These are phyloP conservation scores for Diarsia rubi DNA, from an alignment of 2,888 invertebrate genomes.

Conservation along the genomic window DNA sequence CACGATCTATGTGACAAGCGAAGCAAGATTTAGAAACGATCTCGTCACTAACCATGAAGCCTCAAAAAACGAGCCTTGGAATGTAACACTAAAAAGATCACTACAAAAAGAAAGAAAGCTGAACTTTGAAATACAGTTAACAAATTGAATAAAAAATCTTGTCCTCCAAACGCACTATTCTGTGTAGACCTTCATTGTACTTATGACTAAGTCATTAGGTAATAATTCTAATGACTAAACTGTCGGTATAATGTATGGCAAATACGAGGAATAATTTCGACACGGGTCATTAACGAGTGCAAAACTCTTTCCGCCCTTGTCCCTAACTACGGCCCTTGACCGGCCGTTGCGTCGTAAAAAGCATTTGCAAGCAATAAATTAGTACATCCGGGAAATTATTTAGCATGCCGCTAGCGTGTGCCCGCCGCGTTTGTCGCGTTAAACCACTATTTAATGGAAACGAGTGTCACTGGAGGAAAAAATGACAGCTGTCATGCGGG, in stretches of 20 bases:
- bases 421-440: constrained; percentile 67
- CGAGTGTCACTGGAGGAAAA: constrained; percentile 59
- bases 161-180: constrained; percentile 47
- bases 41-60: constrained; percentile 57
- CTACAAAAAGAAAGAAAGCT: constrained; percentile 59
- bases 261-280: constrained; percentile 29
- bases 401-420: constrained; percentile 70
- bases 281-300: constrained; percentile 48
- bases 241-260: constrained; percentile 14
- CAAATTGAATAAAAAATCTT: constrained; percentile 45
- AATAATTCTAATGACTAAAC: constrained; percentile 31
- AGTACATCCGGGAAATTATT: constrained; percentile 74
- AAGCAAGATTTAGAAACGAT: constrained; percentile 43
- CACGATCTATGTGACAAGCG: constrained; percentile 27
- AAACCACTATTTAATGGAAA: constrained; percentile 58
- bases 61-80: constrained; percentile 58
- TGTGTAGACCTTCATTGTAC: constrained; percentile 18
- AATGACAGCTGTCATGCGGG: constrained; percentile 82
- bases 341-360: constrained; percentile 62
- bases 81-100: constrained; percentile 49
- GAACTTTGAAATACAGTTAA: constrained; percentile 45
- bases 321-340: constrained; percentile 54
- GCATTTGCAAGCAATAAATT: constrained; percentile 74
- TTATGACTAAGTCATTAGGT: constrained; percentile 26
- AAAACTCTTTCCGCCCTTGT: constrained; percentile 43